Evolutionary conservation across 1,140 invertebrate genomes (phyloP).

Genomic region (Lethrus apterus): DNA sequence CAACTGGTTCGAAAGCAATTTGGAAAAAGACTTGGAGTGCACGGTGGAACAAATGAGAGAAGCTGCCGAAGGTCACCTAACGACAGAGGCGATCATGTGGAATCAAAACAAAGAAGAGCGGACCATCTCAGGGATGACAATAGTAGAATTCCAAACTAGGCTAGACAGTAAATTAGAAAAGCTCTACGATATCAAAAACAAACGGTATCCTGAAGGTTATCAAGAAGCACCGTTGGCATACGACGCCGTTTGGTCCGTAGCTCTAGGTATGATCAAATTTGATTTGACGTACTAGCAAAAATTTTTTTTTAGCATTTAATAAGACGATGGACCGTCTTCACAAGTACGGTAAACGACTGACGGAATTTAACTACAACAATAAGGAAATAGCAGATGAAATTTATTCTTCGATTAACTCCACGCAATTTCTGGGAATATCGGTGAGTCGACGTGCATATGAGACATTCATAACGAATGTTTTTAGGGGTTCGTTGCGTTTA

Average conservation of each 20-base stretch:
- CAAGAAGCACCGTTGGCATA: slow-evolving; percentile 98
- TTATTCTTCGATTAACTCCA: slow-evolving; percentile 95
- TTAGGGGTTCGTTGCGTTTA: slow-evolving; percentile 89
- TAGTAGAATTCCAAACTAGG: slow-evolving; percentile 64
- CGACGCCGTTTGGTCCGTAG: slow-evolving; percentile 97
- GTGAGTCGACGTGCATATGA: slow-evolving; percentile 52
- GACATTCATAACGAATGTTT: background rate
- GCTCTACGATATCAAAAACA: slow-evolving; percentile 74
- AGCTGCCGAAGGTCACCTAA: slow-evolving; percentile 94
- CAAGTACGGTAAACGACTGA: slow-evolving; percentile 71
- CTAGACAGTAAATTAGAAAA: slow-evolving; percentile 67
- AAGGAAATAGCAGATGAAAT: slow-evolving; percentile 91
- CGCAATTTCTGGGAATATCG: slow-evolving; percentile 95
- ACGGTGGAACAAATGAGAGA: slow-evolving; percentile 85
- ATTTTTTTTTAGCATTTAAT: slow-evolving; percentile 71
- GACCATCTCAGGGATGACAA: slow-evolving; percentile 90
- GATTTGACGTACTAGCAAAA: slow-evolving; percentile 3
- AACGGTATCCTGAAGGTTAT: slow-evolving; percentile 86
- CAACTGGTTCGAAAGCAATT: slow-evolving; percentile 91
- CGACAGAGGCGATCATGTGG: slow-evolving; percentile 97
- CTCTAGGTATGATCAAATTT: slow-evolving; percentile 58
- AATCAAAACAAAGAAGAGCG: slow-evolving; percentile 84
- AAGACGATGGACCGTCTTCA: slow-evolving; percentile 85
- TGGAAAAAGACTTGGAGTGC: slow-evolving; percentile 87
- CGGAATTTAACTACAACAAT: slow-evolving; percentile 97